phyloP scores from a whole-genome alignment of 2,113 vertebrate species.

The Caranx ignobilis region DNA sequence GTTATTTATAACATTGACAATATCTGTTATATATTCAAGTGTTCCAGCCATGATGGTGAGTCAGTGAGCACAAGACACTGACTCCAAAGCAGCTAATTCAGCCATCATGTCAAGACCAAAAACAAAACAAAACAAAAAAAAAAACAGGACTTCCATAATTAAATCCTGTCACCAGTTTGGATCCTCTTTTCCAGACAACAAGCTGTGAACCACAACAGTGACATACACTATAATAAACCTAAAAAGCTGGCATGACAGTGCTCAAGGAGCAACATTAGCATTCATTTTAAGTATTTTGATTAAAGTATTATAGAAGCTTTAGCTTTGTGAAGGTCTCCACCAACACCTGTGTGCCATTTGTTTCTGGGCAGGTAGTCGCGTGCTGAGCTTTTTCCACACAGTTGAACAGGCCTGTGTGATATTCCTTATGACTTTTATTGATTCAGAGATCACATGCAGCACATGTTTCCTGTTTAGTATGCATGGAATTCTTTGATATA shows the following conservation, averaged over 20 bases:
- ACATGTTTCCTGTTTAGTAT: conserved; percentile 24
- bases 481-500: conserved; percentile 42
- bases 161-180: not conserved
- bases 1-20: not conserved
- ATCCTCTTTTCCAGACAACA: not conserved
- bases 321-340: not conserved
- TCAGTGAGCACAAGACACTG: not conserved
- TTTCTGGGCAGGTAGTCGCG: not conserved
- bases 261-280: not conserved
- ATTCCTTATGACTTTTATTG: conserved; percentile 25
- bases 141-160: not conserved
- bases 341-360: not conserved
- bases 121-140: no score
- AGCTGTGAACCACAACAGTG: not conserved
- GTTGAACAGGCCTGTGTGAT: not conserved
- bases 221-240: not conserved
- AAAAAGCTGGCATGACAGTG: not conserved
- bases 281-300: not conserved
- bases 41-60: not conserved
- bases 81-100: not conserved
- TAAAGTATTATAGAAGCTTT: no score
- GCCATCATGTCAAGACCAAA: not conserved
- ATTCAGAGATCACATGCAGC: conserved; percentile 3
- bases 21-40: not conserved
- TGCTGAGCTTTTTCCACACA: no score